These are phyloP conservation scores for Parauchenoglanis ngamensis DNA, from an alignment of 2,797 vertebrate species.

Conservation along the genomic window DNA sequence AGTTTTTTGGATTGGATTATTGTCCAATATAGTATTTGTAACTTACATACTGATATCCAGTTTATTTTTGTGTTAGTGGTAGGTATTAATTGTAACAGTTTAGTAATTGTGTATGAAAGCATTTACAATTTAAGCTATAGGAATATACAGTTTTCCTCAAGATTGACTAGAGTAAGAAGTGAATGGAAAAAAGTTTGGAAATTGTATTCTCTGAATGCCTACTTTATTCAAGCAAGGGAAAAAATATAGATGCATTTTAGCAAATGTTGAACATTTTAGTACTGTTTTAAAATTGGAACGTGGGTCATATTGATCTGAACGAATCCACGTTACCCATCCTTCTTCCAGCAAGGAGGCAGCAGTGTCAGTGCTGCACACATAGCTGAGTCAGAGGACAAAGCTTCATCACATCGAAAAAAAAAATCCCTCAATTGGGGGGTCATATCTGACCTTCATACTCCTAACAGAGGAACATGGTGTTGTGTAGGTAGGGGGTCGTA, in stretches of 20 bases:
- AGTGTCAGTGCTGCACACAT: not conserved
- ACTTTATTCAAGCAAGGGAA: not conserved
- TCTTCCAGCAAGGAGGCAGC: not conserved
- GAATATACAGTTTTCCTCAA: not conserved
- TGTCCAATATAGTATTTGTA: not conserved
- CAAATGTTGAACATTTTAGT: not conserved
- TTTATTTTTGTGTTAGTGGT: not conserved
- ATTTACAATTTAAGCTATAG: not conserved
- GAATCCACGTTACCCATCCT: not conserved
- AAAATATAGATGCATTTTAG: not conserved
- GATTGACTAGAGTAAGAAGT: not conserved
- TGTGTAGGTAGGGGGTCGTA: constrained; percentile 58
- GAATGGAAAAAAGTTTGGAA: not conserved
- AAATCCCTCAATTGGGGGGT: constrained; percentile 17
- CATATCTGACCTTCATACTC: constrained; percentile 29
- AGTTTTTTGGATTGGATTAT: not conserved
- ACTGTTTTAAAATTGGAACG: not conserved
- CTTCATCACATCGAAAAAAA: constrained; percentile 9
- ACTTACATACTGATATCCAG: not conserved
- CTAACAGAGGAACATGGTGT: constrained; percentile 53
- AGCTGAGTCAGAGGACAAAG: constrained; percentile 32
- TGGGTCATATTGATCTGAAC: not conserved
- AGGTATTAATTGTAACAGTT: not conserved
- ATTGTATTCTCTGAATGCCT: not conserved
- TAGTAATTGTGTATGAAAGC: not conserved